Conservation (phyloP, 2,888 invertebrate genomes). For the Drosophila anceps region DNA sequence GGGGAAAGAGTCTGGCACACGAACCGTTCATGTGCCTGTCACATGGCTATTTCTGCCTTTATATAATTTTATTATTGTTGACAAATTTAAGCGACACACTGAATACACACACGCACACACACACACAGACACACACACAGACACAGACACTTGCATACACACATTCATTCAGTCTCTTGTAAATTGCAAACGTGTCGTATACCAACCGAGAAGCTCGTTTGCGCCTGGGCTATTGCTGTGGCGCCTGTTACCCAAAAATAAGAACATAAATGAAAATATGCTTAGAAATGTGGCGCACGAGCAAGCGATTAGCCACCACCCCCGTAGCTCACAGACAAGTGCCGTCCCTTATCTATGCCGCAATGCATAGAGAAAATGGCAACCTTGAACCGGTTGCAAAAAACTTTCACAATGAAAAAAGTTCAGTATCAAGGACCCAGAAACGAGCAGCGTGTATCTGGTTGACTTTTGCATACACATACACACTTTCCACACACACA, state of each 20-base stretch:
- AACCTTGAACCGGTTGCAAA: slow-evolving; percentile 77
- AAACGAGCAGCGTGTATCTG: slow-evolving; percentile 61
- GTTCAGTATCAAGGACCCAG: slow-evolving; percentile 79
- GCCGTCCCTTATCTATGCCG: neutral
- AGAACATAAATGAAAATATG: slow-evolving; percentile 5
- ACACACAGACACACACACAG: slow-evolving; percentile 2
- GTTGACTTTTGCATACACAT: neutral
- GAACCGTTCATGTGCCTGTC: slow-evolving; percentile 45
- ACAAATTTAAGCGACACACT: slow-evolving; percentile 44
- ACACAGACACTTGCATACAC: neutral
- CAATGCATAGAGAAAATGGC: slow-evolving; percentile 37
- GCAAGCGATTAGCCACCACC: slow-evolving; percentile 42
- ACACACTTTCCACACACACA: neutral
- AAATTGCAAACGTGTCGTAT: slow-evolving; percentile 24
- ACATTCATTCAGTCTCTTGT: slow-evolving; percentile 18
- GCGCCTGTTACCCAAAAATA: slow-evolving; percentile 67
- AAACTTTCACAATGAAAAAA: slow-evolving; percentile 81
- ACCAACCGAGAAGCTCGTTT: slow-evolving; percentile 5
- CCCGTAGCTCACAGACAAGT: neutral
- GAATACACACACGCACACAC: neutral
- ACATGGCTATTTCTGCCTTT: slow-evolving; percentile 38
- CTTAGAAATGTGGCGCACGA: slow-evolving; percentile 41
- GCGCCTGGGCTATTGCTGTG: slow-evolving; percentile 39
- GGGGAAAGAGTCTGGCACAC: slow-evolving; percentile 10
- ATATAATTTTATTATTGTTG: slow-evolving; percentile 52